Evolutionary conservation across 2,113 vertebrate genomes (phyloP), one percentile per base, ranked within the genome.

Genomic region (Tychaedon coryphoeus): DNA sequence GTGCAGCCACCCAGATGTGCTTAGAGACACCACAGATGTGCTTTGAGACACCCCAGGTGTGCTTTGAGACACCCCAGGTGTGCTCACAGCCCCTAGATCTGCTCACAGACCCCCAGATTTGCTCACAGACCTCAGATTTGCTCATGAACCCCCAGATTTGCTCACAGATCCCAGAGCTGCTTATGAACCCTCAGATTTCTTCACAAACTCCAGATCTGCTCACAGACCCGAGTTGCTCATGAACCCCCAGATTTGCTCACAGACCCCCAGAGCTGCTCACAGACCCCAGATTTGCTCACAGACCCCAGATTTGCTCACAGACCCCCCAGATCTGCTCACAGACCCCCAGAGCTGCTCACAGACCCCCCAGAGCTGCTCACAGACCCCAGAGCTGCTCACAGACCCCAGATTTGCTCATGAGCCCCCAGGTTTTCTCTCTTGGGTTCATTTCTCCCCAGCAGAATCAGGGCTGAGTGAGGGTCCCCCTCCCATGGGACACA

Each of bases 21-120:
- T 47, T n/a, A 10, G 33, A 58, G 53, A 54, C 33, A 6, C 14
- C 14, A 8, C 4, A 6, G 56, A 2, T 47, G 6, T 45, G 38
- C 24, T 48, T 25, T 25, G 23, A 25, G 48, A 48, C 47, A 48
- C 13, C 48, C 23, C 14, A 25, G 48, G 4, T 50, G 13, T 25
- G 23, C 47, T 25, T n/a, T n/a, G n/a, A n/a, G n/a, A n/a, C n/a
- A n/a, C n/a, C 9, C 13, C 4, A 11, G 40, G 3, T 26, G 2
- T 42, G 20, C 20, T 42, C 12, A 33, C 3, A 25, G 38, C 15
- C 65, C n/a, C 57, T 14, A 25, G n/a, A 16, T 34, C 3, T 45
- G 29, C 64, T 66, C 12, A 34, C 3, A 14, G 25, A 71, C 18
- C 25, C n/a, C 40, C 40, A 40, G 42, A 29, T 23, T 0, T 65